Evolutionary conservation across 2,113 vertebrate genomes (phyloP).

Genomic region (Spea bombifrons): DNA sequence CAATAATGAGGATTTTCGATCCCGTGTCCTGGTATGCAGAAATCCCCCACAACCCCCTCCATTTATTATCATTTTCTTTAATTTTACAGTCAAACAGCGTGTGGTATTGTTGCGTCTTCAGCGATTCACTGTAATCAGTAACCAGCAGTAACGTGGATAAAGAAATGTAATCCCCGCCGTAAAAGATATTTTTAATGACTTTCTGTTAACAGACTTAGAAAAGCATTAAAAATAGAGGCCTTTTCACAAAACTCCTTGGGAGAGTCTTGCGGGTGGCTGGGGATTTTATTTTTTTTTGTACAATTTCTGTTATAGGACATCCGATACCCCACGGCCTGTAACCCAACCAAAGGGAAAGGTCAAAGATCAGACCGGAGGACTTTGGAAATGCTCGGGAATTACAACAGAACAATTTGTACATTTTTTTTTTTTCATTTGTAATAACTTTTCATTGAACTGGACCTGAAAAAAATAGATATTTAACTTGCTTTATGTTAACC

Average conservation of each 20-base stretch:
- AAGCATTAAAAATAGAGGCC: constrained; percentile 55
- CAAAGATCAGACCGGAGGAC: not conserved
- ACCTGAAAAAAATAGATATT: no score
- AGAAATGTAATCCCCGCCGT: constrained; percentile 59
- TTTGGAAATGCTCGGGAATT: not conserved
- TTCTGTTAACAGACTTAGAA: constrained; percentile 66
- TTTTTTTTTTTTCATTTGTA: no score
- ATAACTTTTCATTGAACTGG: no score
- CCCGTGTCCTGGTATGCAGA: not conserved
- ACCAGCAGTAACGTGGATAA: not conserved
- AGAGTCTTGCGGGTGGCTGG: not conserved
- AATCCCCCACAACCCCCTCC: not conserved
- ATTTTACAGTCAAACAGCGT: not conserved
- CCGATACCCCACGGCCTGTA: not conserved
- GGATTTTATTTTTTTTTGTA: not conserved
- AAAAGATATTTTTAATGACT: constrained; percentile 64
- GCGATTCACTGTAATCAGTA: not conserved
- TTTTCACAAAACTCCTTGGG: constrained; percentile 54
- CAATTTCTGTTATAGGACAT: not conserved
- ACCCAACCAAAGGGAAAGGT: not conserved
- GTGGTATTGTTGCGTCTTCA: not conserved
- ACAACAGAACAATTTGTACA: constrained; percentile 10
- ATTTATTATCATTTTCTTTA: not conserved
- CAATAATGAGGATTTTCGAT: not conserved
- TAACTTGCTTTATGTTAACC: no score